Base-by-base conservation (phyloP, 2,797 vertebrate species). In the Rhyacichthys aspro region DNA sequence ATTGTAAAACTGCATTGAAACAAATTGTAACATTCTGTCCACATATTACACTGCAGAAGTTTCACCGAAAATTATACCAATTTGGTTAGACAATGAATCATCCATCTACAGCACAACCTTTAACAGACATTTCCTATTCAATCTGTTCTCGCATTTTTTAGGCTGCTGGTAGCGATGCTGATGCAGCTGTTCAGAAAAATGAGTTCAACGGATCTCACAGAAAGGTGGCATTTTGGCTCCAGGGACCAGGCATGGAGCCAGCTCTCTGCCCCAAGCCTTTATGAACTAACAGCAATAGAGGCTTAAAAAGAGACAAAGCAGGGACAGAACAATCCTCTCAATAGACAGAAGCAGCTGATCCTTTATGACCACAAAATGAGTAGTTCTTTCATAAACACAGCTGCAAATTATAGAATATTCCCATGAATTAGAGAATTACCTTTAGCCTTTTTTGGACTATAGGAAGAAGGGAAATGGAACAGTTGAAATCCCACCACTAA, bases 341-440 rank as follows among this genome's bases (percentile, higher is more conserved):
- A 62, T 74, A 75, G 76, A 89, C 67, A 76, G 68, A 58, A 47
- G 65, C 91, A 93, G 90, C 90, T 93, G 91, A 83, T 88, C 55
- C 72, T 82, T 63, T 59, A 73, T 12, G 83, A 81, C 69, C 61
- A 67, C 69, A 75, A 78, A 83, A 78, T 73, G 69, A 48, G 58
- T 39, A 45, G 69, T 73, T 70, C 67, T 71, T 45, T 59, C 72
- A 71, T 66, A 76, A 36, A 82, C 72, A 85, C 82, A 90, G 82
- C 83, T 88, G 86, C 68, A 70, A 76, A 69, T 28, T 34, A 69
- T 80, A 64, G 34, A 80, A 49, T 41, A 18, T 62, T 70, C 77
- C 72, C 62, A 17, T 0, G 3, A 32, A 59, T 49, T 44, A 55
- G 23, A 39, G 12, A 11, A 38, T 19, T 17, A 38, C 11, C 18